phyloP scores from a whole-genome alignment of 1,140 invertebrate species.

The Caligus rogercresseyi region DNA sequence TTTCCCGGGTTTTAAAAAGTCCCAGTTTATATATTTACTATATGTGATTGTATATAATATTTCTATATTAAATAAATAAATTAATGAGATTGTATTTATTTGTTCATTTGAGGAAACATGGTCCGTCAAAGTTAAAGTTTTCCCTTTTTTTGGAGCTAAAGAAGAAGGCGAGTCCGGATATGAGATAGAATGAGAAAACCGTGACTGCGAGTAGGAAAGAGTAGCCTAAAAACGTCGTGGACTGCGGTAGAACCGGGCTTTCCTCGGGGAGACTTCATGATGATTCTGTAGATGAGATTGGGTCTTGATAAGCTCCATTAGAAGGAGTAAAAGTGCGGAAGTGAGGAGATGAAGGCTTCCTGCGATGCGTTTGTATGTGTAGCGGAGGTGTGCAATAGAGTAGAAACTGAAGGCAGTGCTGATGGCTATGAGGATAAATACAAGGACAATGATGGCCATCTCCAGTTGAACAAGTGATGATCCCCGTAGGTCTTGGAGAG shows the following conservation, averaged over 20 bases:
- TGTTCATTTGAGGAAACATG: neutral
- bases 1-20: too few relatives aligned
- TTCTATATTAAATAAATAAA: too few relatives aligned
- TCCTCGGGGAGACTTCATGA: neutral
- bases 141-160: neutral
- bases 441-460: neutral
- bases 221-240: neutral
- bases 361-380: conserved; percentile 6
- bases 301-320: neutral
- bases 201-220: neutral
- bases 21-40: too few relatives aligned
- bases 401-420: neutral
- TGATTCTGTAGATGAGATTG: conserved; percentile 1
- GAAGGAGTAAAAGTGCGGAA: neutral
- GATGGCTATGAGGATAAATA: neutral
- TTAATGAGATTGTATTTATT: too few relatives aligned
- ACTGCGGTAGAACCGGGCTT: neutral
- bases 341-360: conserved; percentile 1
- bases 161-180: neutral
- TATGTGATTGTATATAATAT: too few relatives aligned
- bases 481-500: neutral
- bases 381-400: neutral
- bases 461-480: neutral
- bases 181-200: neutral
- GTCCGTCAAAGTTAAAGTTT: conserved; percentile 3